phyloP scores from a whole-genome alignment of 2,797 vertebrate genomes.

The Darevskia mixta region DNA sequence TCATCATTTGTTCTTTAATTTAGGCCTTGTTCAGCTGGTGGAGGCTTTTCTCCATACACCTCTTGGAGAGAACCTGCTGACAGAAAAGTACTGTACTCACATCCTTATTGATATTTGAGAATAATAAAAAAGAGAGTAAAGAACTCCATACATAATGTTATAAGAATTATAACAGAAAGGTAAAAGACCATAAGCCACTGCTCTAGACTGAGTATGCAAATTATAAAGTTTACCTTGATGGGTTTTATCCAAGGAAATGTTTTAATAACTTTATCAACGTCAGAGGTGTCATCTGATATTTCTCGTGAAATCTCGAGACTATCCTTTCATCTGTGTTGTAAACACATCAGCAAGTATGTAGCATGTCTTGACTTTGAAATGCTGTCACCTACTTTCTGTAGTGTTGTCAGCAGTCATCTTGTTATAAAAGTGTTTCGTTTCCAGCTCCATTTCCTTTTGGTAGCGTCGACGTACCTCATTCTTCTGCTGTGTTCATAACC shows the following conservation, averaged over 20 bases:
- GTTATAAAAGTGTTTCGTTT: conserved; percentile 74
- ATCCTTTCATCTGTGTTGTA: conserved; percentile 78
- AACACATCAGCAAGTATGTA: conserved; percentile 79
- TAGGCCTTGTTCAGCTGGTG: background rate
- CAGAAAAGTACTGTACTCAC: background rate
- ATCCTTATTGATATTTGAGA: background rate
- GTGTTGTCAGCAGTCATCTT: conserved; percentile 74
- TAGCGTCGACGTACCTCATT: conserved; percentile 58
- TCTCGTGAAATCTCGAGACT: conserved; percentile 69
- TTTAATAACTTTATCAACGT: conserved; percentile 72
- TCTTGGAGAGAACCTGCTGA: background rate
- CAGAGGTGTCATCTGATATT: conserved; percentile 66
- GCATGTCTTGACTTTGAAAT: conserved; percentile 78
- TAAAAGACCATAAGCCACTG: conserved; percentile 42
- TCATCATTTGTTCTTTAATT: background rate
- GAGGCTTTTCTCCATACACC: background rate
- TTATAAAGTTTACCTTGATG: conserved; percentile 69
- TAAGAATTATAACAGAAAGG: conserved; percentile 23
- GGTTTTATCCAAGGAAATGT: conserved; percentile 56
- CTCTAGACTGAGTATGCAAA: conserved; percentile 69
- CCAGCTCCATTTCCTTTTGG: conserved; percentile 71
- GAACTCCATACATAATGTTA: conserved; percentile 18
- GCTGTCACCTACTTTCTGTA: conserved; percentile 77
- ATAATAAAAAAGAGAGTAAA: background rate
- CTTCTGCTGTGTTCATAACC: conserved; percentile 63